Conservation (phyloP, 1,140 invertebrate genomes). For the Drosophila dunni region DNA sequence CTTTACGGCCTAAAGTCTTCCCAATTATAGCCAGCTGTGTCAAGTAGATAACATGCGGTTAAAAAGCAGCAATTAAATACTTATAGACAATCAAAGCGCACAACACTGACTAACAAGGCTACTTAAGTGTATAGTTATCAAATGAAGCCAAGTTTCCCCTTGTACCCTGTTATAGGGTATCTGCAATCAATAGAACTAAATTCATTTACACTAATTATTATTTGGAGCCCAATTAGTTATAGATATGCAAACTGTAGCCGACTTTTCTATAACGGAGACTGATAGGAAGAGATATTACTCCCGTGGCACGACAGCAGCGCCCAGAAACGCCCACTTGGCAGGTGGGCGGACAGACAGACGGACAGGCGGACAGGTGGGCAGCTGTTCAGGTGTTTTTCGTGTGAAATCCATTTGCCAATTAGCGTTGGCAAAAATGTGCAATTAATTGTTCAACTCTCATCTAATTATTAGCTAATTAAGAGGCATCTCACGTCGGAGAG, state of each 20-base stretch:
- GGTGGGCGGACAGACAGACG: too few species aligned
- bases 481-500: constrained; percentile 30
- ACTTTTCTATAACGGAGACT: constrained; percentile 69
- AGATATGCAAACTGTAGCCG: constrained; percentile 50
- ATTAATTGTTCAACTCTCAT: constrained; percentile 58
- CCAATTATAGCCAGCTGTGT: too few species aligned
- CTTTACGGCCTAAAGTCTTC: too few species aligned
- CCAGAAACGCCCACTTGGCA: too few species aligned
- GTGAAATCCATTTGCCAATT: constrained; percentile 67
- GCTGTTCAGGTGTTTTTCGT: constrained; percentile 13
- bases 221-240: constrained; percentile 62
- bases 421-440: constrained; percentile 64
- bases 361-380: background rate
- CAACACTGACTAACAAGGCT: too few species aligned
- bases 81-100: too few species aligned
- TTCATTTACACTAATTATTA: constrained; percentile 22
- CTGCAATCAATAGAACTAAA: constrained; percentile 22
- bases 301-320: constrained; percentile 15
- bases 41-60: too few species aligned
- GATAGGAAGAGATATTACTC: constrained; percentile 19
- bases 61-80: too few species aligned
- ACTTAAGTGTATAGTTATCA: too few species aligned
- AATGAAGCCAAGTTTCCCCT: too few species aligned
- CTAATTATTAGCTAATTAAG: constrained; percentile 54
- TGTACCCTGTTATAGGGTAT: constrained; percentile 29